Evolutionary conservation across 2,113 vertebrate species (phyloP).

Genomic region (Delphinapterus leucas): DNA sequence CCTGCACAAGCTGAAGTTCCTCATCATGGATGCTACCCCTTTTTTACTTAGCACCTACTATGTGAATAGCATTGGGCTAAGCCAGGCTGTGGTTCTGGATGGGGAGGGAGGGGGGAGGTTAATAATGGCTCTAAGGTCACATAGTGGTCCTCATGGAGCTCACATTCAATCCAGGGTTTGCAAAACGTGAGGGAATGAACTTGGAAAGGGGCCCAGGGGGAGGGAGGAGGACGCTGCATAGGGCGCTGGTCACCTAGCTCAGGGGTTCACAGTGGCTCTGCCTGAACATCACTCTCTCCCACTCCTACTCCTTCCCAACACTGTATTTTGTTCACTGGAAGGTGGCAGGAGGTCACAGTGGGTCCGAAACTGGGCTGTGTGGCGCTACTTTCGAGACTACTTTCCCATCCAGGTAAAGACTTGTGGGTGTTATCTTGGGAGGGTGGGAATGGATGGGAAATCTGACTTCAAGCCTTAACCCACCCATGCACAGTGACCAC

Average conservation of each 20-base stretch:
- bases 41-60: not conserved
- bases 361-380: conserved; percentile 96
- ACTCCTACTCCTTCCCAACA: not conserved
- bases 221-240: not conserved
- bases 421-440: not conserved
- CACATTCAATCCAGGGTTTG: not conserved
- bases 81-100: no score
- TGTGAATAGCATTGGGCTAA: not conserved
- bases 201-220: not conserved
- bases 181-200: rapidly evolving
- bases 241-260: not conserved
- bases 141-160: not conserved
- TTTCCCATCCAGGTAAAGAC: conserved; percentile 94
- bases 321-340: conserved; percentile 70
- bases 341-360: conserved; percentile 95
- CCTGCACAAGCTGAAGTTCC: not conserved
- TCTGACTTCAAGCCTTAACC: not conserved
- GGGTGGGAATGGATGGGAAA: not conserved
- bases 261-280: not conserved
- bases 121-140: not conserved
- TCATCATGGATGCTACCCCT: not conserved
- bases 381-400: conserved; percentile 97
- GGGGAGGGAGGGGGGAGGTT: not conserved
- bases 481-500: not conserved
- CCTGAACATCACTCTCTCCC: no score